A percentile compares a stretch with the other conserved stretches of the same genome.
Conservation (phyloP, 2,113 vertebrate species). For the Oryzias melastigma region DNA sequence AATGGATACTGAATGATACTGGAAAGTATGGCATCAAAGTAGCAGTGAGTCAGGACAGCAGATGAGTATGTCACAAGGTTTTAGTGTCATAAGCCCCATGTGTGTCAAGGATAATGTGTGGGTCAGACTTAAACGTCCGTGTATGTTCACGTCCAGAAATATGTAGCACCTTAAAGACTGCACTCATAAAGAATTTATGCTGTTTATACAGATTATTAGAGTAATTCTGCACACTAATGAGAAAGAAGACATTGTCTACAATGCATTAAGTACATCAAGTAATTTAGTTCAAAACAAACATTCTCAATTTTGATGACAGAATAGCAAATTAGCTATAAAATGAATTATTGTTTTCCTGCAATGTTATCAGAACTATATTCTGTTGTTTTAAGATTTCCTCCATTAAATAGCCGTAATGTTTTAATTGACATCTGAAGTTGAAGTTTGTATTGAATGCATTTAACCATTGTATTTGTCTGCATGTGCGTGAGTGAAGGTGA, state of each 20-base stretch:
- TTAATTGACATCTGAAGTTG: slow-evolving; percentile 15
- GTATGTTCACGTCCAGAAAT: not conserved
- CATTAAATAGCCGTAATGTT: not conserved
- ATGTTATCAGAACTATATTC: no score
- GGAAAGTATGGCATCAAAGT: slow-evolving; percentile 13
- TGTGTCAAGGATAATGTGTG: slow-evolving; percentile 23
- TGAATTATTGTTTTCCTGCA: no score
- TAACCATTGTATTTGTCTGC: slow-evolving; percentile 25
- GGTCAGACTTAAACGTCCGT: slow-evolving; percentile 18
- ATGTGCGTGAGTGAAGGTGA: slow-evolving; percentile 60
- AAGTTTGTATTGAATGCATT: slow-evolving; percentile 10
- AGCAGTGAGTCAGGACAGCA: slow-evolving; percentile 49
- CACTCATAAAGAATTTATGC: slow-evolving; percentile 2
- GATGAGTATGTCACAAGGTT: slow-evolving; percentile 38
- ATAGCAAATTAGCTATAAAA: no score
- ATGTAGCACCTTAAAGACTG: not conserved
- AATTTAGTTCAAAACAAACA: not conserved
- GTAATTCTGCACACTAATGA: slow-evolving; percentile 6
- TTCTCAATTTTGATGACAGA: not conserved
- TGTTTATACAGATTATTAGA: not conserved
- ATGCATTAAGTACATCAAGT: not conserved
- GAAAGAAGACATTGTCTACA: not conserved
- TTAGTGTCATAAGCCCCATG: slow-evolving; percentile 20
- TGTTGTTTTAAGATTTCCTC: no score
- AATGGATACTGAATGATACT: slow-evolving; percentile 10